These are phyloP conservation scores for Salvator merianae DNA, from an alignment of 2,113 vertebrate species.

Conservation along the genomic window DNA sequence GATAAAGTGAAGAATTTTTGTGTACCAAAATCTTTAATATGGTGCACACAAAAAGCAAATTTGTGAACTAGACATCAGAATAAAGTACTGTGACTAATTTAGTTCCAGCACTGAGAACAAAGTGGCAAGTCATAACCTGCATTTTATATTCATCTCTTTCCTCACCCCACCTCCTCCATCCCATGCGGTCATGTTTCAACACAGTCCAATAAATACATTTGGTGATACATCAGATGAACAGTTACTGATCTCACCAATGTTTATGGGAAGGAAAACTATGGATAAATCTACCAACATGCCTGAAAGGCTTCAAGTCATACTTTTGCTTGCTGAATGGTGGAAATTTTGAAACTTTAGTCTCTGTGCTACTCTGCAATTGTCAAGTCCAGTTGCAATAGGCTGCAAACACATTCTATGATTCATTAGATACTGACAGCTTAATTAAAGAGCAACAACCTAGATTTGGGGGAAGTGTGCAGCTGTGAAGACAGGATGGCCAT, in stretches of 20 bases:
- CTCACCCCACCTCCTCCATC: not conserved
- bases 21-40: not conserved
- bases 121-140: conserved; percentile 42
- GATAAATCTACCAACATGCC: conserved; percentile 2
- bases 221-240: conserved; percentile 32
- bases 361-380: not conserved
- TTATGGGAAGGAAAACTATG: conserved; percentile 23
- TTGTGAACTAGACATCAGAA: not conserved
- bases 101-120: not conserved
- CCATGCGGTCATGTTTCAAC: conserved; percentile 3
- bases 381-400: conserved; percentile 4
- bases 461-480: no score
- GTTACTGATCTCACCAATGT: conserved; percentile 12
- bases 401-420: rapidly evolving
- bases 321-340: conserved; percentile 5
- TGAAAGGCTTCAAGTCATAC: not conserved
- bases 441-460: not conserved
- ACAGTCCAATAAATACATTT: not conserved
- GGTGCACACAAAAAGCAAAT: conserved; percentile 1
- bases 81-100: not conserved
- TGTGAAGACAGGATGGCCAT: no score
- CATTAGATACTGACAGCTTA: not conserved
- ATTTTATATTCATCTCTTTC: not conserved
- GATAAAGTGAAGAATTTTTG: not conserved
- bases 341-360: not conserved